Evolutionary conservation across 1,140 invertebrate species (phyloP).

Genomic region (Procambarus virginalis): DNA sequence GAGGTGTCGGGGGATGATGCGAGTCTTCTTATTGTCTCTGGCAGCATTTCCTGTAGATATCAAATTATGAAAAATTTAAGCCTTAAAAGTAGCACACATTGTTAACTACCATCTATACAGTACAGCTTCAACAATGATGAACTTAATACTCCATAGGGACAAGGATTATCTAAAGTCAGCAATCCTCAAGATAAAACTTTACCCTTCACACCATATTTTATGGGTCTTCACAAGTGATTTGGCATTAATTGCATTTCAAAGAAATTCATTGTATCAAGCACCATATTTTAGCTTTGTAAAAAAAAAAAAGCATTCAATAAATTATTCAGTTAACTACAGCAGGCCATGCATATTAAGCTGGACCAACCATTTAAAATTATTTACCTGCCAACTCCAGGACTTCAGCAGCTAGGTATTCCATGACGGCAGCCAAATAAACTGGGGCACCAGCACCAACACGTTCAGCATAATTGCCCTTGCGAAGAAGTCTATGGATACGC

Average conservation of each 20-base stretch:
- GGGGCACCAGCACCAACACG: conserved; percentile 78
- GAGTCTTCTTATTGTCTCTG: conserved; percentile 72
- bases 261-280: too few relatives aligned
- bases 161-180: too few relatives aligned
- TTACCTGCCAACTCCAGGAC: conserved; percentile 77
- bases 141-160: too few relatives aligned
- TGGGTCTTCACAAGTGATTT: too few relatives aligned
- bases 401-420: conserved; percentile 79
- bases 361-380: not conserved
- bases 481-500: conserved; percentile 72
- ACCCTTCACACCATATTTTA: too few relatives aligned
- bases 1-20: conserved; percentile 88
- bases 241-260: too few relatives aligned
- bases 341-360: not conserved
- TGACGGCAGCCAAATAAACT: conserved; percentile 78
- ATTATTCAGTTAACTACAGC: not conserved
- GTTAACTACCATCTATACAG: too few relatives aligned
- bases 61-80: not conserved
- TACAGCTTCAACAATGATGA: too few relatives aligned
- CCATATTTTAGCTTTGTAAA: too few relatives aligned
- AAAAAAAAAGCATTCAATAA: not conserved
- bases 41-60: conserved; percentile 70
- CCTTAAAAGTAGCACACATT: too few relatives aligned
- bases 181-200: too few relatives aligned
- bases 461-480: conserved; percentile 75